phyloP scores from a whole-genome alignment of 2,888 invertebrate genomes.

The Resseliella maxima region DNA sequence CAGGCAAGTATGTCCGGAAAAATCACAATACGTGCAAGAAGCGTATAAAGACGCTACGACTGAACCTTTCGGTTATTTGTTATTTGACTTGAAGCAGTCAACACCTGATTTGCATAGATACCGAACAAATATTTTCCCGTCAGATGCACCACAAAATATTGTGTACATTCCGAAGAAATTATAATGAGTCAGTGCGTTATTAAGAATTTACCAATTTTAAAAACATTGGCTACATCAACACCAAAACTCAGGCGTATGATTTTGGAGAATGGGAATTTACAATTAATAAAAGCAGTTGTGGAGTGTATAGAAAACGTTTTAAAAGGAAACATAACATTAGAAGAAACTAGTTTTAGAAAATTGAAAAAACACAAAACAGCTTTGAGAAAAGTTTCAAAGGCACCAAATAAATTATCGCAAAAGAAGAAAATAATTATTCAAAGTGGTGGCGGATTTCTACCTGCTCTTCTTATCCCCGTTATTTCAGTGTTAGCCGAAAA shows the following conservation, averaged over 20 bases:
- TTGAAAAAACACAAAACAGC: conserved; percentile 8
- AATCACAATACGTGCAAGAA: background rate
- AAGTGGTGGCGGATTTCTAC: conserved; percentile 37
- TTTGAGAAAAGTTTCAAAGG: background rate
- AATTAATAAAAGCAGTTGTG: conserved; percentile 10
- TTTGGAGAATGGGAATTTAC: background rate
- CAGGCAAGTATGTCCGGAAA: conserved; percentile 1
- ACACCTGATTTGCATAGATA: conserved; percentile 54
- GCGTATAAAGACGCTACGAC: conserved; percentile 30
- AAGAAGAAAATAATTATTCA: conserved; percentile 28
- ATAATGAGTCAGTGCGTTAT: conserved; percentile 41
- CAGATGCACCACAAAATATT: conserved; percentile 47
- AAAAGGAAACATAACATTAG: conserved; percentile 31
- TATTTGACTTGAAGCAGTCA: conserved; percentile 54
- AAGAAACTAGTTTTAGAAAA: background rate
- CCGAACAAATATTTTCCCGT: conserved; percentile 5
- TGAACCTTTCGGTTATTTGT: conserved; percentile 49
- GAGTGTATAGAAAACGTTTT: conserved; percentile 54
- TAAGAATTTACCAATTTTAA: background rate
- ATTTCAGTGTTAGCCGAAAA: background rate
- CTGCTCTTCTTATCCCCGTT: conserved; percentile 14
- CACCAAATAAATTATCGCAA: background rate
- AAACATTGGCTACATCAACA: background rate
- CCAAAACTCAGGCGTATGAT: background rate
- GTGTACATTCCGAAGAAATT: conserved; percentile 40